A percentile compares a stretch with the other conserved stretches of the same genome.
Evolutionary conservation across 2,888 invertebrate species (phyloP).

Genomic region (Phymatocera aterrima): DNA sequence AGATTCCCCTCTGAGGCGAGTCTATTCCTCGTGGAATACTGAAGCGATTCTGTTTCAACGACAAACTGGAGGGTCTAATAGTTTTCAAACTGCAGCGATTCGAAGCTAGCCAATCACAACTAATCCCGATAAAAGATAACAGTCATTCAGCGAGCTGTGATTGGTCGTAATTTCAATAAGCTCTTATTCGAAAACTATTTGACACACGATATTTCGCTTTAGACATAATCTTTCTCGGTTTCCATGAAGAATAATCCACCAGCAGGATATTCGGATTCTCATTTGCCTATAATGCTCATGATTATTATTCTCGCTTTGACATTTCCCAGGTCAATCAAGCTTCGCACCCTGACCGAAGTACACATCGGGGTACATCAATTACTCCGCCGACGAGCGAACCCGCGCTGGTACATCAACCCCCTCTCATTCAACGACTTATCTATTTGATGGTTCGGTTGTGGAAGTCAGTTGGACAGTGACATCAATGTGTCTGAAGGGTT

Average conservation of each 20-base stretch:
- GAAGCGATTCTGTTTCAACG: neutral
- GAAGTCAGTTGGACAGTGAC: neutral
- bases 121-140: neutral
- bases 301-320: constrained; percentile 33
- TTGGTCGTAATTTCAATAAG: neutral
- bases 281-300: too few species aligned
- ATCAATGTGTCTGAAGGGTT: too few species aligned
- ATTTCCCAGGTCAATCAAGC: constrained; percentile 22
- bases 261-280: too few species aligned
- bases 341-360: neutral
- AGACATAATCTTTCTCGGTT: neutral
- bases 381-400: constrained; percentile 24
- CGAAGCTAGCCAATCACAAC: constrained; percentile 11
- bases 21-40: neutral
- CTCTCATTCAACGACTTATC: neutral
- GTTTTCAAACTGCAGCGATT: neutral
- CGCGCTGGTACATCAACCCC: neutral
- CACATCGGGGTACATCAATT: neutral
- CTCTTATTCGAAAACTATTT: neutral
- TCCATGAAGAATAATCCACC: neutral
- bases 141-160: neutral
- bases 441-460: constrained; percentile 9
- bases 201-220: neutral
- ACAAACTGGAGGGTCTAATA: constrained; percentile 19
- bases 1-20: too few species aligned